Conservation (phyloP, 2,113 vertebrate species). For the Gymnocephalus cernua region DNA sequence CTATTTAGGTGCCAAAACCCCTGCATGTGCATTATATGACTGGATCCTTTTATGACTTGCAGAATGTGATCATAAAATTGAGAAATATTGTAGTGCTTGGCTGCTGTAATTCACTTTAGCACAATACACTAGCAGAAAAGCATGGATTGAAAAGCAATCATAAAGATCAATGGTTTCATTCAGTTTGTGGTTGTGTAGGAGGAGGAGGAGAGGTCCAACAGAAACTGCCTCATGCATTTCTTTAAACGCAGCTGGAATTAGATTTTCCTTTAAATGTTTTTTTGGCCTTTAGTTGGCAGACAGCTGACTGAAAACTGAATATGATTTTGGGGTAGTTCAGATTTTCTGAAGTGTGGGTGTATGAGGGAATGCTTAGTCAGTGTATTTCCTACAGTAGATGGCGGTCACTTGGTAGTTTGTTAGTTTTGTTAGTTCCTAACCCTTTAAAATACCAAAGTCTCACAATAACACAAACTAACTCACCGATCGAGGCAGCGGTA, state of each 20-base stretch:
- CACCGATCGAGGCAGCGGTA: no score
- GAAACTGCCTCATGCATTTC: background rate
- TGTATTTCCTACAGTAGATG: no score
- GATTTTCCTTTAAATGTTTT: background rate
- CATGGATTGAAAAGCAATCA: constrained; percentile 3
- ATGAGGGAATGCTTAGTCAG: no score
- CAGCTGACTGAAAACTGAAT: background rate
- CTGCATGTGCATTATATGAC: background rate
- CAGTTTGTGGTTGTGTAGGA: background rate
- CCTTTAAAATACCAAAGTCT: no score
- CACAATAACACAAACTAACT: no score
- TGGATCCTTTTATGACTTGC: constrained; percentile 36
- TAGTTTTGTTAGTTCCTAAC: no score
- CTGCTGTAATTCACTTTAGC: constrained; percentile 19
- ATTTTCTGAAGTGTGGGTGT: no score
- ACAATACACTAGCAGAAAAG: background rate
- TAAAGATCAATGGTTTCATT: background rate
- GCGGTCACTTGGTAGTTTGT: no score
- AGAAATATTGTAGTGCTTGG: constrained; percentile 8
- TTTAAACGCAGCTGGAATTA: background rate
- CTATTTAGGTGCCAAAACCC: constrained; percentile 16
- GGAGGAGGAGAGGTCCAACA: accelerated
- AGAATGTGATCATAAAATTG: constrained; percentile 47
- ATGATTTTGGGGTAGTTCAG: background rate
- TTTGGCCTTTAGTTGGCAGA: background rate